Base-by-base conservation (phyloP, 1,140 invertebrate genomes). In the Lucilia sericata region DNA sequence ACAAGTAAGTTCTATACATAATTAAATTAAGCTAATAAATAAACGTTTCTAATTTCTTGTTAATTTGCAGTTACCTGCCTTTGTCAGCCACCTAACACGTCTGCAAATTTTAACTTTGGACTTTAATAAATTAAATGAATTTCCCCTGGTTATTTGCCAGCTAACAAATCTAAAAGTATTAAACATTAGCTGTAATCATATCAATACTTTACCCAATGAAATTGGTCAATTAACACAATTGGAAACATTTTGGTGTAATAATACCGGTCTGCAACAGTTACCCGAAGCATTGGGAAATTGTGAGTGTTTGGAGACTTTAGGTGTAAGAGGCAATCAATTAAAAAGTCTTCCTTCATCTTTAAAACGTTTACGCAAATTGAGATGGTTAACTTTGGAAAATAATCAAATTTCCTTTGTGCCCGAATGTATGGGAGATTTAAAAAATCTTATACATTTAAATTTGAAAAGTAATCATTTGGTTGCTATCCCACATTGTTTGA, bases 181-280 rank as follows among this genome's bases (percentile, higher is more conserved):
- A 74, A 97, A 98, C 89, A 91, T 98, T 74, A 96, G 96, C 85
- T 93, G 96, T 84, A 98, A 98, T 91, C 95, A 95, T 85, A 93
- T 98, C 34, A 91, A 91, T 76, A 88, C 88, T 8, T 89, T 98
- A 82, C 95, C 96, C 17, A 90, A 93, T 14, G 92, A 94, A 87
- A 94, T 98, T 86, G 94, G 94, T 10, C 88, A 91, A n/a, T 94
- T 97, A 86, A 92, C 91, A n/a, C 93, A 93, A 83, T 90, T 98
- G 82, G 96, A 97, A 90, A 94, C 94, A 81, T 93, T 98, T 80
- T 95, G 94, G 91, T 92, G 96, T 82, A 94, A 95, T 86, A 92
- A 92, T 82, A 95, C 93, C 51, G 91, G 88, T 21, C 85, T 93
- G 42, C 85, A 84, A 25, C 91, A 91, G 84, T 90, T 97, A 76